Evolutionary conservation across 1,140 invertebrate genomes (phyloP).

Genomic region (Anthonomus grandis): DNA sequence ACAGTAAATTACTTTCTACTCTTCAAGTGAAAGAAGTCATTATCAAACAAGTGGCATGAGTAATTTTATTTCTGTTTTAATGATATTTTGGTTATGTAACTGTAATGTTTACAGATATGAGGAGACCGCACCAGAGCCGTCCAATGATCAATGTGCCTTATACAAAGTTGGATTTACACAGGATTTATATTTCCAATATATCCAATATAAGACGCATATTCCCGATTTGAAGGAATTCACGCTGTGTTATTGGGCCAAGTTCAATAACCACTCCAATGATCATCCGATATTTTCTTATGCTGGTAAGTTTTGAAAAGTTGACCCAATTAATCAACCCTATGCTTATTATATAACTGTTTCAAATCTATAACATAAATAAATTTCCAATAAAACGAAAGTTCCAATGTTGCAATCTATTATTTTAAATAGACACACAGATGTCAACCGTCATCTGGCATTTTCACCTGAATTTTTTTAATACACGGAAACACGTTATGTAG

Average conservation of each 20-base stretch:
- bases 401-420: too few relatives aligned
- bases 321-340: too few relatives aligned
- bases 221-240: conserved; percentile 78
- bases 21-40: too few relatives aligned
- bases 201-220: conserved; percentile 66
- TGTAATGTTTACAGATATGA: too few relatives aligned
- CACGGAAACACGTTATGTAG: too few relatives aligned
- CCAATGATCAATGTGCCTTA: conserved; percentile 55
- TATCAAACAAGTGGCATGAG: background rate
- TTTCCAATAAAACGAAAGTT: too few relatives aligned
- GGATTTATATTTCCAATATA: conserved; percentile 64
- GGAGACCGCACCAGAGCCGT: conserved; percentile 5
- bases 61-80: background rate
- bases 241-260: conserved; percentile 76
- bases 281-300: conserved; percentile 79
- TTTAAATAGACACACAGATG: too few relatives aligned
- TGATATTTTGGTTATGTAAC: conserved; percentile 16
- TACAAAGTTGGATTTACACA: conserved; percentile 66
- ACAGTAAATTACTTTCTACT: too few relatives aligned
- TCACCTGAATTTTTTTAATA: too few relatives aligned
- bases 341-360: too few relatives aligned
- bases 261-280: conserved; percentile 73
- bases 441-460: too few relatives aligned
- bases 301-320: conserved; percentile 64
- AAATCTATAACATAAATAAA: too few relatives aligned